Base-by-base conservation (phyloP, 2,113 vertebrate genomes). In the Ammodytes marinus region DNA sequence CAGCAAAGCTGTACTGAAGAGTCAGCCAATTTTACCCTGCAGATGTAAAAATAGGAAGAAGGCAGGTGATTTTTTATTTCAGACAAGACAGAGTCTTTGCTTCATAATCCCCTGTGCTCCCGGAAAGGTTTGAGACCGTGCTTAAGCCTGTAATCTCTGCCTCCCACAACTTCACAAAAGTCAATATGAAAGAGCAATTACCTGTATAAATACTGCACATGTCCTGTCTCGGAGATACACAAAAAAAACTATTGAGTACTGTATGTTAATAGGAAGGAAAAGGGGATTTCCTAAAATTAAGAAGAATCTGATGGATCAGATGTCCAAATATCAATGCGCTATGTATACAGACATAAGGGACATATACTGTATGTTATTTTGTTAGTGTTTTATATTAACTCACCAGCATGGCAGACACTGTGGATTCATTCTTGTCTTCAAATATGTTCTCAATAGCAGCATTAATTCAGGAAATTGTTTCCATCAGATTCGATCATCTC, bases 101-200 rank as follows among this genome's bases (percentile, higher is more conserved):
- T 77, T 77, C 58, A 68, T 92, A 92, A 92, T 92, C 91, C 82
- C 76, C 80, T 82, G 49, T 77, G 72, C 77, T 88, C 59, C 84
- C 84, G 87, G 83, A 88, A 88, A 92, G 85, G 89, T 91, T 91
- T 86, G 88, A 86, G 87, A 88, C 85, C 86, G 86, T 64, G 74
- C 85, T 27, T 92, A 88, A 91, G 84, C 89, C 87, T 91, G 80
- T 93, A 91, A 92, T 92, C 90, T 94, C 89, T 86, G 84, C 84
- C 87, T 92, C 88, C 87, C 89, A 91, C 89, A 91, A 89, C 87
- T 92, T 84, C 46, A 80, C 53, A 87, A 82, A 90, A 88, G 87
- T 92, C 88, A 83, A 88, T 88, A 83, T 89, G 77, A 88, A 89
- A 91, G 72, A 88, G 77, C 75, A 88, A 90, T 92, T 92, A 88